phyloP scores from a whole-genome alignment of 2,113 vertebrate species.

The Saccopteryx leptura region DNA sequence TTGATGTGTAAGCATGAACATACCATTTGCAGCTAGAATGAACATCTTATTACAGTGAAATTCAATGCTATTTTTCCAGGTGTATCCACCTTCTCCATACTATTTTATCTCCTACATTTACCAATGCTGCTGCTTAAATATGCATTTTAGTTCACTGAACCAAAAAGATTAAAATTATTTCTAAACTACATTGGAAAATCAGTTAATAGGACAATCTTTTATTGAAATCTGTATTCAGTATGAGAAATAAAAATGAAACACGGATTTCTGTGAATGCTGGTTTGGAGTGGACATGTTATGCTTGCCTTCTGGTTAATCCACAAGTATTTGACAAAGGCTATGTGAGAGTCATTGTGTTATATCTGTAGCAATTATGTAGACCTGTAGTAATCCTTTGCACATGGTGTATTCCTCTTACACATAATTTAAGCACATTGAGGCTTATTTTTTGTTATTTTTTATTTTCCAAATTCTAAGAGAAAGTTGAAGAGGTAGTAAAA shows the following conservation, averaged over 20 bases:
- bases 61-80: neutral
- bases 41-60: neutral
- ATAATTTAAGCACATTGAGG: neutral
- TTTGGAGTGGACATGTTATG: neutral
- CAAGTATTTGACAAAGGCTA: neutral
- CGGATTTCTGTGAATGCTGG: neutral
- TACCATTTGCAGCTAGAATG: neutral
- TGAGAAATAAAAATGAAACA: constrained; percentile 1
- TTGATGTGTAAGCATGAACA: neutral
- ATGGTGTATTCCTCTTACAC: neutral
- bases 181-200: neutral
- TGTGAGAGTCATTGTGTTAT: neutral
- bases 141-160: constrained; percentile 16
- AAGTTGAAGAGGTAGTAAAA: too few species aligned
- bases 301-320: constrained; percentile 17
- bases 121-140: neutral
- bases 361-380: neutral
- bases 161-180: constrained; percentile 39
- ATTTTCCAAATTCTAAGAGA: too few species aligned
- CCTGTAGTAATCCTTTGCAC: neutral
- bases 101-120: constrained; percentile 3
- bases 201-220: neutral
- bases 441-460: too few species aligned
- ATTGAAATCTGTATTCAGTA: neutral
- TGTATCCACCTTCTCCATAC: neutral